Evolutionary conservation across 2,113 vertebrate species (phyloP).

Genomic region (Protobothrops mucrosquamatus): DNA sequence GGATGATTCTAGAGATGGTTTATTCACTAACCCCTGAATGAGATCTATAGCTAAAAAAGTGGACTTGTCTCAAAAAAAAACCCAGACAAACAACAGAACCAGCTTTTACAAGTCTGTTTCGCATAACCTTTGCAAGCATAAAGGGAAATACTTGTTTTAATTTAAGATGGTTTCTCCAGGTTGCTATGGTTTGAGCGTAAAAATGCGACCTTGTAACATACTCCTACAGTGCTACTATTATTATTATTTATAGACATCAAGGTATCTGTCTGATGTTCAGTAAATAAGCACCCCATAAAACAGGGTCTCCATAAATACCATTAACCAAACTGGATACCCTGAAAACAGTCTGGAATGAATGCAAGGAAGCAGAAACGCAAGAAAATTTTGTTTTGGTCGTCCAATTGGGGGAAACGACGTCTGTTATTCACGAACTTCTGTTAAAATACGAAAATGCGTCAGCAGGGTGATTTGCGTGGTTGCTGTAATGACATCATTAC

Average conservation of each 20-base stretch:
- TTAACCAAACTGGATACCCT: not conserved
- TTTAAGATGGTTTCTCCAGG: constrained; percentile 43
- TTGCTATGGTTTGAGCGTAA: not conserved
- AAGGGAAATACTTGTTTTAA: constrained; percentile 80
- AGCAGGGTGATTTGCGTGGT: not conserved
- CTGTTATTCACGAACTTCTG: not conserved
- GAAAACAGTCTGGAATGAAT: not conserved
- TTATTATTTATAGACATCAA: not conserved
- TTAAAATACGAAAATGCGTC: not conserved
- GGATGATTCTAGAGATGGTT: constrained; percentile 14
- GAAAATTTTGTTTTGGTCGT: not conserved
- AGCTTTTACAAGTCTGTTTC: not conserved
- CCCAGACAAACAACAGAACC: not conserved
- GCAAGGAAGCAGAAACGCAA: not conserved
- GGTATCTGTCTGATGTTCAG: not conserved
- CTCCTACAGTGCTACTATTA: not conserved
- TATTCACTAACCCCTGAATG: constrained; percentile 16
- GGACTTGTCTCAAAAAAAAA: constrained; percentile 5
- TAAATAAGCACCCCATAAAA: not conserved
- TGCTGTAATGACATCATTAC: not conserved
- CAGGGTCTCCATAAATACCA: not conserved
- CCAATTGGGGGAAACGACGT: not conserved
- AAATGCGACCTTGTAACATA: constrained; percentile 7
- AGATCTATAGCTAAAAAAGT: constrained; percentile 15
- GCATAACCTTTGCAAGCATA: constrained; percentile 8